A percentile compares a stretch with the other conserved stretches of the same genome.
These are phyloP conservation scores for Amblyteles armatorius DNA, from an alignment of 2,888 invertebrate genomes.

Conservation along the genomic window DNA sequence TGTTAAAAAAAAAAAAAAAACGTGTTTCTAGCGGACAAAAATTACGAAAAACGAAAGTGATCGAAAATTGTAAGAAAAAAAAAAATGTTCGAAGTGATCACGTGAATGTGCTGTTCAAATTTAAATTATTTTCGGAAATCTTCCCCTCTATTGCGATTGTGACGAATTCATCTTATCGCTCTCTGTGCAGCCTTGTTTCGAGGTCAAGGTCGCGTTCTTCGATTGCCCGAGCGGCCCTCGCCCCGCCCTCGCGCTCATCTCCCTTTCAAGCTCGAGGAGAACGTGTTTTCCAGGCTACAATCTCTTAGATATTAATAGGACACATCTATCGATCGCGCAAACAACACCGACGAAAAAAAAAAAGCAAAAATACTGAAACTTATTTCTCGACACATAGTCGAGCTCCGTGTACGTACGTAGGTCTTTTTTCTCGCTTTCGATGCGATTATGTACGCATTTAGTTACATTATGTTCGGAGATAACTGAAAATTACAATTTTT, in stretches of 20 bases:
- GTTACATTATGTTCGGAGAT: not conserved
- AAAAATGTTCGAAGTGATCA: not conserved
- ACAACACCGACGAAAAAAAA: not conserved
- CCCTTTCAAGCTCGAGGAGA: not conserved
- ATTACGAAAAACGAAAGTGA: not conserved
- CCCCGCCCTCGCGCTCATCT: not conserved
- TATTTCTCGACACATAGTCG: too few species aligned
- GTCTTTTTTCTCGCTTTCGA: not conserved
- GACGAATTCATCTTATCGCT: slow-evolving; percentile 25
- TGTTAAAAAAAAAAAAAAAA: too few species aligned
- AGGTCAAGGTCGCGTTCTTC: slow-evolving; percentile 52
- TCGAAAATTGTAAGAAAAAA: not conserved
- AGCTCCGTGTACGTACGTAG: not conserved
- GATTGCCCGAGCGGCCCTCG: slow-evolving; percentile 22
- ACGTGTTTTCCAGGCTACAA: not conserved
- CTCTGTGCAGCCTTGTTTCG: slow-evolving; percentile 2
- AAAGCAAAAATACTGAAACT: too few species aligned
- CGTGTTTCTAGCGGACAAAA: too few species aligned
- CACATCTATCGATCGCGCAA: not conserved
- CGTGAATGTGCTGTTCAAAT: not conserved
- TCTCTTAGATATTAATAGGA: not conserved
- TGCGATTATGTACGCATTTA: not conserved
- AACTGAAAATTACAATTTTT: slow-evolving; percentile 58
- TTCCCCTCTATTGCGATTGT: not conserved
- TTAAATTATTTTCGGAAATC: not conserved